Evolutionary conservation across 1,140 invertebrate genomes (phyloP).

Genomic region (Popillia japonica): DNA sequence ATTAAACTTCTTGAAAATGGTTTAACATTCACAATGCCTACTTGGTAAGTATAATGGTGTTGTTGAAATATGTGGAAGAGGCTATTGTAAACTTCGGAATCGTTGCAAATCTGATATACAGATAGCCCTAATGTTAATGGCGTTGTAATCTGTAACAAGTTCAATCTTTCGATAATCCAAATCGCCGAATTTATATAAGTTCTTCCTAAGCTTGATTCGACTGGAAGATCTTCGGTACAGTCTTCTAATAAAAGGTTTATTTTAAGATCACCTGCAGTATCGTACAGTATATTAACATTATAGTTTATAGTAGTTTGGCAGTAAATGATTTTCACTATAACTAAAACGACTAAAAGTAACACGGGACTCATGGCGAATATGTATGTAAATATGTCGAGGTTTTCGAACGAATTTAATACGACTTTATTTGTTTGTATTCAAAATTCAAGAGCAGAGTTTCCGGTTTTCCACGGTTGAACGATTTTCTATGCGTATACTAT

Average conservation of each 20-base stretch:
- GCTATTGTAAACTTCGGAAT: constrained; percentile 49
- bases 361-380: not conserved
- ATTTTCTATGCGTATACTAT: constrained; percentile 12
- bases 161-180: constrained; percentile 53
- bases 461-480: not conserved
- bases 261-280: constrained; percentile 38
- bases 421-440: not conserved
- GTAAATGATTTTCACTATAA: not conserved
- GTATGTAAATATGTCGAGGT: not conserved
- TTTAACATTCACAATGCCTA: constrained; percentile 49
- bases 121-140: constrained; percentile 49
- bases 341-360: not conserved
- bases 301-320: constrained; percentile 21
- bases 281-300: constrained; percentile 39
- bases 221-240: constrained; percentile 33
- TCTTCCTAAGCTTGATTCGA: constrained; percentile 19
- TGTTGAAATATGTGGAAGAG: constrained; percentile 53
- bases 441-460: constrained; percentile 7
- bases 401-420: not conserved
- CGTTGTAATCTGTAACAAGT: constrained; percentile 46
- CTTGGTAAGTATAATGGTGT: constrained; percentile 35
- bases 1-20: constrained; percentile 42
- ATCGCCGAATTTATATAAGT: constrained; percentile 48
- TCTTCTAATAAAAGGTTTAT: constrained; percentile 40
- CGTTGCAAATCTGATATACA: constrained; percentile 49